These are phyloP conservation scores for Mormyrops attenuatus DNA, from an alignment of 2,797 vertebrate species.

Conservation along the genomic window DNA sequence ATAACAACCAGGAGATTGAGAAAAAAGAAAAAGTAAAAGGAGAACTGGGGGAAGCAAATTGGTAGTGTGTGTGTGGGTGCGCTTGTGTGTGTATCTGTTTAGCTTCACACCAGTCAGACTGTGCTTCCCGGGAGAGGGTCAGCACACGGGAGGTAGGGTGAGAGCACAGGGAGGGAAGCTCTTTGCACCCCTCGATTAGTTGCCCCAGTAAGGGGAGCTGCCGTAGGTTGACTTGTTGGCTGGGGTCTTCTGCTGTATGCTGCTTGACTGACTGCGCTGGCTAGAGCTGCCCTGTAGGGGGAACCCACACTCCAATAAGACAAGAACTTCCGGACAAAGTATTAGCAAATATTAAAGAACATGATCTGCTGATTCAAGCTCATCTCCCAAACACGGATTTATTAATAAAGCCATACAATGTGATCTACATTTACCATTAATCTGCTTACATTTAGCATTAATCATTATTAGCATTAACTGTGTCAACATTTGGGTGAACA, in stretches of 20 bases:
- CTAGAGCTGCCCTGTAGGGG: conserved; percentile 74
- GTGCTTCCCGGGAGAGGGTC: conserved; percentile 34
- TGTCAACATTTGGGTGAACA: not conserved
- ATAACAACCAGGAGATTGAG: conserved; percentile 68
- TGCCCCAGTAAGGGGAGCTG: conserved; percentile 94
- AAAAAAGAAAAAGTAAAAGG: conserved; percentile 67
- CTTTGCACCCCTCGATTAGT: conserved; percentile 57
- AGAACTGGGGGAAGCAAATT: conserved; percentile 56
- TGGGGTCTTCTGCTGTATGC: conserved; percentile 94
- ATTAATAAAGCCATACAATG: not conserved
- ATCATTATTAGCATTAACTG: not conserved
- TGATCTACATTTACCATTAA: not conserved
- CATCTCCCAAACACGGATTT: not conserved
- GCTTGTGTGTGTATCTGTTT: conserved; percentile 30
- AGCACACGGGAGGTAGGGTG: conserved; percentile 38
- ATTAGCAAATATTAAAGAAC: not conserved
- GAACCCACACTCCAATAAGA: conserved; percentile 11
- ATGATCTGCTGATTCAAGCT: not conserved
- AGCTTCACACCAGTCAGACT: conserved; percentile 47
- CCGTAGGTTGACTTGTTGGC: conserved; percentile 85
- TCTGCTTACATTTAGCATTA: not conserved
- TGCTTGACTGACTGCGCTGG: conserved; percentile 83
- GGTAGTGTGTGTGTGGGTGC: not conserved
- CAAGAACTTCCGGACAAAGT: not conserved
- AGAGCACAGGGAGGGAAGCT: conserved; percentile 34